phyloP scores from a whole-genome alignment of 37 sponge, comb jelly and placozoan genomes.

The Ianthella basta region DNA sequence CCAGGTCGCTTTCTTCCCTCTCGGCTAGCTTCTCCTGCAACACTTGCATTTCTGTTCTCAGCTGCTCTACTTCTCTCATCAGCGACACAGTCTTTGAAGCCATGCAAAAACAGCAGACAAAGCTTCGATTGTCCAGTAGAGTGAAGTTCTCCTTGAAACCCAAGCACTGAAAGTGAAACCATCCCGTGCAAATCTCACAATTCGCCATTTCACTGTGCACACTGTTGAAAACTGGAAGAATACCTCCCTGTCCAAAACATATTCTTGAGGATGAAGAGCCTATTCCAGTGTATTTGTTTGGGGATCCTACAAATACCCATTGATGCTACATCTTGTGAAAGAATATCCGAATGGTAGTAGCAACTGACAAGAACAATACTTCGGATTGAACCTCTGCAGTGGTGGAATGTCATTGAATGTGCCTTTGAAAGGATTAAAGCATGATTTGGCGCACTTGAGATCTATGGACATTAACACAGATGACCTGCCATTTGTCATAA shows the following conservation, averaged over 20 bases:
- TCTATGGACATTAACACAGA: slow-evolving; percentile 40
- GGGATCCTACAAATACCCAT: slow-evolving; percentile 31
- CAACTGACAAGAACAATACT: slow-evolving; percentile 45
- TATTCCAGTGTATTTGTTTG: background rate
- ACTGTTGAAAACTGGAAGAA: slow-evolving; percentile 7
- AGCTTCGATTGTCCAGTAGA: too few relatives aligned
- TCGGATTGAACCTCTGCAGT: slow-evolving; percentile 37
- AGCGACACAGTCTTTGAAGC: background rate
- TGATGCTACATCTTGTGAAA: slow-evolving; percentile 43
- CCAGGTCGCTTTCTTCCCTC: slow-evolving; percentile 2
- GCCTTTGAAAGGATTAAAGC: slow-evolving; percentile 47
- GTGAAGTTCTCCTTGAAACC: too few relatives aligned
- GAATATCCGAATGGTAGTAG: slow-evolving; percentile 35
- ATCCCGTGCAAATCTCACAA: too few relatives aligned
- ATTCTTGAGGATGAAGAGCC: slow-evolving; percentile 37
- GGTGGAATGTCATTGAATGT: slow-evolving; percentile 46
- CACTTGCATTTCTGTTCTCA: slow-evolving; percentile 16
- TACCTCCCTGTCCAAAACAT: slow-evolving; percentile 5
- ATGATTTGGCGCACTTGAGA: slow-evolving; percentile 28
- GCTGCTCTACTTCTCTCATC: slow-evolving; percentile 2
- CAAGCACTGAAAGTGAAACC: too few relatives aligned
- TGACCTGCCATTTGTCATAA: slow-evolving; percentile 29
- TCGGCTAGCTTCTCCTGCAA: slow-evolving; percentile 1
- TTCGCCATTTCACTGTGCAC: too few relatives aligned
- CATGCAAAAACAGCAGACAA: too few relatives aligned